A percentile compares a stretch with the other conserved stretches of the same genome.
Evolutionary conservation across 2,888 invertebrate genomes (phyloP).

Genomic region (Phortica magna): DNA sequence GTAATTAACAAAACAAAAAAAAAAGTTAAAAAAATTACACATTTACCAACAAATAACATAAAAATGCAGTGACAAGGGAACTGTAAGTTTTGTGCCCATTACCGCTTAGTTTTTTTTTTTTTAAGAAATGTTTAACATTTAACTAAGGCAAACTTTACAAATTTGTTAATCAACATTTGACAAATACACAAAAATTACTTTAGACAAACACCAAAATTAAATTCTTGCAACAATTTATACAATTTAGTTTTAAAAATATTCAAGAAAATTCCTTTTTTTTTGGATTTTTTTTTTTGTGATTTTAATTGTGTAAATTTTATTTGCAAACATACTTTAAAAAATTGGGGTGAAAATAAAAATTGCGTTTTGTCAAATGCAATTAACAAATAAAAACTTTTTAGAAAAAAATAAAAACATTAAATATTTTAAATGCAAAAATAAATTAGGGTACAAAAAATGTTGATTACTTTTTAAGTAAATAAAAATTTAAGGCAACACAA

Average conservation of each 20-base stretch:
- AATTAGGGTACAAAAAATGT: slow-evolving; percentile 34
- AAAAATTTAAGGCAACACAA: slow-evolving; percentile 47
- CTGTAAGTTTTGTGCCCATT: slow-evolving; percentile 54
- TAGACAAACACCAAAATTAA: slow-evolving; percentile 41
- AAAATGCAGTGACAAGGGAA: slow-evolving; percentile 22
- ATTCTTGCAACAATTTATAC: slow-evolving; percentile 49
- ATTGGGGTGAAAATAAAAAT: slow-evolving; percentile 59
- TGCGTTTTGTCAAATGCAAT: slow-evolving; percentile 73
- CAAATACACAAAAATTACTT: slow-evolving; percentile 59
- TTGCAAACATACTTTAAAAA: slow-evolving; percentile 52
- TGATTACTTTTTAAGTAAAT: slow-evolving; percentile 44
- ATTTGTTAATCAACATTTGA: slow-evolving; percentile 63
- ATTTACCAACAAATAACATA: slow-evolving; percentile 10
- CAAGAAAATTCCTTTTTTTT: slow-evolving; percentile 52
- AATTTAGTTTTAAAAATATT: slow-evolving; percentile 39
- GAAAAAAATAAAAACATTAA: background rate
- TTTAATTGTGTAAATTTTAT: slow-evolving; percentile 57
- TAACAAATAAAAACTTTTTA: slow-evolving; percentile 48
- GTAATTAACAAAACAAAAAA: slow-evolving; percentile 4
- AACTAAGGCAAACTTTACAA: slow-evolving; percentile 35
- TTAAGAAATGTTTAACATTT: background rate
- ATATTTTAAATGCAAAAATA: slow-evolving; percentile 44
- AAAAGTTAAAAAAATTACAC: slow-evolving; percentile 28
- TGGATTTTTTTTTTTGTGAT: slow-evolving; percentile 45
- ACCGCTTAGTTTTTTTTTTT: slow-evolving; percentile 41